Evolutionary conservation across 2,888 invertebrate genomes (phyloP), one percentile per base, ranked within the genome.

Genomic region (Cerastoderma edule): DNA sequence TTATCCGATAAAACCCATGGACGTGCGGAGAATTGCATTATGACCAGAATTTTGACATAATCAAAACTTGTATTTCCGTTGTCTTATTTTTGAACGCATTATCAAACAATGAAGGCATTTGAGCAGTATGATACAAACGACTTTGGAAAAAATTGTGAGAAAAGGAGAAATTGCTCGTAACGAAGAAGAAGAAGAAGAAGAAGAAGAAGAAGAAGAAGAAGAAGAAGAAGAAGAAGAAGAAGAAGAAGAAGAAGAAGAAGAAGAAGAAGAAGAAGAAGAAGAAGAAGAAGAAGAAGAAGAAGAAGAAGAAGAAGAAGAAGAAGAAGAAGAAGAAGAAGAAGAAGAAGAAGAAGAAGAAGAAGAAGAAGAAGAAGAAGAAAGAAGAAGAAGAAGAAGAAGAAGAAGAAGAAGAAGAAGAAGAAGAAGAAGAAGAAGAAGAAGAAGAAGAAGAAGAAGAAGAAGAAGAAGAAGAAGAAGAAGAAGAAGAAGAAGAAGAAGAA

Each of bases 1-100:
- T 69, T 71, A 79, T 75, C 75, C 46, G 70, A 70, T 75, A 72
- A 69, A 67, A 72, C 28, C 53, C 19, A n/a, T 8, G 35, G 24
- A 70, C 69, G 66, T 72, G 75, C 57, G 46, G 27, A 28, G 74
- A 73, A 74, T 78, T 24, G 50, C 30, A 39, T 64, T 60, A 60
- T 19, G 33, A 60, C 27, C n/a, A n/a, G n/a, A n/a, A n/a, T n/a
- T n/a, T n/a, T n/a, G n/a, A n/a, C n/a, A n/a, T n/a, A n/a, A n/a
- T n/a, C n/a, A n/a, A n/a, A n/a, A n/a, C n/a, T n/a, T n/a, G n/a
- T n/a, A n/a, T n/a, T n/a, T n/a, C n/a, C n/a, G n/a, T n/a, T 66
- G 39, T 22, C 10, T 53, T 63, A 30, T 33, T 5, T 16, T 33
- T 53, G 35, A n/a, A 6, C 19, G 6, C 32, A 33, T 33, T n/a